These are phyloP conservation scores for Ashinkailepas kermadecensis DNA, from an alignment of 2,888 invertebrate species.

Conservation along the genomic window DNA sequence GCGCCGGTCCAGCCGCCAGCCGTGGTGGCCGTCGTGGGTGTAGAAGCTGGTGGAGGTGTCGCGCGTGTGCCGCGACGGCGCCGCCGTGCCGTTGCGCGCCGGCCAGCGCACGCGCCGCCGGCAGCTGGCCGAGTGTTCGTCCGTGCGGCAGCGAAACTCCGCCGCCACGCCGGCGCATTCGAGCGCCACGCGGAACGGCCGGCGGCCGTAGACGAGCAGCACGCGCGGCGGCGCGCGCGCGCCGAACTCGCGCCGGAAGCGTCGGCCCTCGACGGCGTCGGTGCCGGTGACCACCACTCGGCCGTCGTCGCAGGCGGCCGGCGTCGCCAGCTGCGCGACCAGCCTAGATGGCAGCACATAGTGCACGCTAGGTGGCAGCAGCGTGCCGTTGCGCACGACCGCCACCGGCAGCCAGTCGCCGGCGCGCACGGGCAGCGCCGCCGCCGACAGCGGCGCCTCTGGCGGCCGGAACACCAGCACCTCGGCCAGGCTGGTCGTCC, in stretches of 20 bases:
- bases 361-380: neutral
- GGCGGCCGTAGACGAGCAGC: neutral
- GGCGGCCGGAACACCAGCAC: neutral
- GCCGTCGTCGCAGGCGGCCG: neutral
- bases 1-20: neutral
- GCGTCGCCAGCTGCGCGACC: neutral
- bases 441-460: neutral
- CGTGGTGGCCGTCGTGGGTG: neutral
- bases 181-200: neutral
- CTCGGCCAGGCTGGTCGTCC: neutral
- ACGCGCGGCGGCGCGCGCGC: neutral
- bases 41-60: neutral
- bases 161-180: neutral
- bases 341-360: neutral
- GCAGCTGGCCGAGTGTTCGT: neutral
- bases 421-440: neutral
- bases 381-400: neutral
- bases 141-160: neutral
- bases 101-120: neutral
- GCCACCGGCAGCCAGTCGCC: neutral
- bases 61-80: neutral
- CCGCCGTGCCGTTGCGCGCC: neutral
- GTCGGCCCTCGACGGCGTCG: neutral
- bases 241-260: neutral
- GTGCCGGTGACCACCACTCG: neutral